Conservation (phyloP, 2,888 invertebrate genomes). For the Lasioglossum leucozonium region DNA sequence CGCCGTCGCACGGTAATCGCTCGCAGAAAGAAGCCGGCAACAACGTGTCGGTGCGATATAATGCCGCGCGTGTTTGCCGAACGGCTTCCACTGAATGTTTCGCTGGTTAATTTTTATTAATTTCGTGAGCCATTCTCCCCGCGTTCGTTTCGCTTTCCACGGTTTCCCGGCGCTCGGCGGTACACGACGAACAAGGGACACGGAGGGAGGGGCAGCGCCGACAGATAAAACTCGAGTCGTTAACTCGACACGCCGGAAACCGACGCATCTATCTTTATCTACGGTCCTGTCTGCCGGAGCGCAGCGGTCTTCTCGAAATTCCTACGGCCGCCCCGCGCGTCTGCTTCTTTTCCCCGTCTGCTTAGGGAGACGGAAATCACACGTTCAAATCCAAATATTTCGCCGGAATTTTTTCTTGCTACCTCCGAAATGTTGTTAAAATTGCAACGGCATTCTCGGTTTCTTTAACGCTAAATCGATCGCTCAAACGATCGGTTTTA, state of each 20-base stretch:
- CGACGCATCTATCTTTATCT: slow-evolving; percentile 82
- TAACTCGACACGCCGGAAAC: slow-evolving; percentile 83
- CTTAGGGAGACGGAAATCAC: slow-evolving; percentile 6
- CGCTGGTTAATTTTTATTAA: slow-evolving; percentile 44
- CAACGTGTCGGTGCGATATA: neutral
- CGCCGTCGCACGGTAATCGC: neutral
- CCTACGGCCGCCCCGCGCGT: slow-evolving; percentile 49
- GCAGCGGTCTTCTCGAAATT: slow-evolving; percentile 68
- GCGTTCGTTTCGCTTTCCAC: slow-evolving; percentile 31
- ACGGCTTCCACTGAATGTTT: neutral
- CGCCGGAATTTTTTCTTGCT: no score
- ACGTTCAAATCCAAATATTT: slow-evolving; percentile 18
- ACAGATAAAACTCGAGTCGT: slow-evolving; percentile 81
- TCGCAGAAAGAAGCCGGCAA: neutral
- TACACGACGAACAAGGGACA: slow-evolving; percentile 41
- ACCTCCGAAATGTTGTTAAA: no score
- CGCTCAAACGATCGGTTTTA: no score
- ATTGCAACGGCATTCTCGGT: no score
- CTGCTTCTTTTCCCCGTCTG: slow-evolving; percentile 22
- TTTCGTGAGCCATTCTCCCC: slow-evolving; percentile 31
- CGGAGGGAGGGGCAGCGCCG: slow-evolving; percentile 60
- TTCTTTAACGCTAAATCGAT: no score
- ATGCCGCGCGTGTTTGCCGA: neutral
- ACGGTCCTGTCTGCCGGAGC: slow-evolving; percentile 63
- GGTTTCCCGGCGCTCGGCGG: slow-evolving; percentile 35